These are phyloP conservation scores for Myanophis thanlyinensis DNA, from an alignment of 2,113 vertebrate genomes.

Conservation along the genomic window DNA sequence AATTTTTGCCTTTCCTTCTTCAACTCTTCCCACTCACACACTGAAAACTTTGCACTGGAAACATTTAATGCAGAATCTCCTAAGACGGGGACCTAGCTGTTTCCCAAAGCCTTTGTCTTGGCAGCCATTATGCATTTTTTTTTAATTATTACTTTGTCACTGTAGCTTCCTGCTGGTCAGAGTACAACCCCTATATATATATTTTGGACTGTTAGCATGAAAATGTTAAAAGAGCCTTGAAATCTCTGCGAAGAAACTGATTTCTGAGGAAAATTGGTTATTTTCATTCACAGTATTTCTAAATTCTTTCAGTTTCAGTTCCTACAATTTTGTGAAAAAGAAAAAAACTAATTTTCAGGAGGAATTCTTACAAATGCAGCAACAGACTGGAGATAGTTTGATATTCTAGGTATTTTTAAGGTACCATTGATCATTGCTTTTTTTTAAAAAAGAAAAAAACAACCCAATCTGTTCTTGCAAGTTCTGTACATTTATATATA, in stretches of 20 bases:
- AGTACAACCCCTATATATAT: constrained; percentile 48
- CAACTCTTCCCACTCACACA: constrained; percentile 31
- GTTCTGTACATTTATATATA: constrained; percentile 60
- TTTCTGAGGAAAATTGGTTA: constrained; percentile 61
- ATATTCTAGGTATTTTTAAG: constrained; percentile 75
- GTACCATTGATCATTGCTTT: constrained; percentile 68
- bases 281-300: constrained; percentile 75
- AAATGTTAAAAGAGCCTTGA: constrained; percentile 62
- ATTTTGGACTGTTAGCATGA: constrained; percentile 41
- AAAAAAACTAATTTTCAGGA: constrained; percentile 69
- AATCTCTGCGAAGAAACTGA: constrained; percentile 51
- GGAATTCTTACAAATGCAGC: constrained; percentile 64
- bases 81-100: constrained; percentile 58
- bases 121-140: constrained; percentile 60
- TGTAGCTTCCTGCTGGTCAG: constrained; percentile 68
- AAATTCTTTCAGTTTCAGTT: constrained; percentile 76
- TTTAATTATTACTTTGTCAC: constrained; percentile 58
- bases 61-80: constrained; percentile 55
- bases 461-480: constrained; percentile 62
- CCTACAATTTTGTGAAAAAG: constrained; percentile 71
- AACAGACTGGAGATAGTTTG: constrained; percentile 72
- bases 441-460: constrained; percentile 38
- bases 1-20: neutral
- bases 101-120: constrained; percentile 65
- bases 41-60: constrained; percentile 62